Evolutionary conservation across 1,140 invertebrate genomes (phyloP).

Genomic region (Trachelipus rathkii): DNA sequence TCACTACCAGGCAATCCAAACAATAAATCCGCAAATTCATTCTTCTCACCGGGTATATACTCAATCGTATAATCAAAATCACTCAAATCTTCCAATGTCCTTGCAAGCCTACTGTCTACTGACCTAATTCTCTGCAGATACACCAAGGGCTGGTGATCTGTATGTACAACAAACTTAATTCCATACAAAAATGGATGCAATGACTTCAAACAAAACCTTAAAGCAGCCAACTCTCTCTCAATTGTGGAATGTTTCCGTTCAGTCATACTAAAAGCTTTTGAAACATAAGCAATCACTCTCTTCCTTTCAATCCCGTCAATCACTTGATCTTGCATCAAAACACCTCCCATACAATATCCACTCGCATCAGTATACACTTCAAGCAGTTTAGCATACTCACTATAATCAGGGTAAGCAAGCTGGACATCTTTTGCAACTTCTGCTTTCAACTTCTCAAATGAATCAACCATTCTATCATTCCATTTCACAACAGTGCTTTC

Average conservation of each 20-base stretch:
- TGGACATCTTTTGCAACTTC: no score
- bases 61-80: not conserved
- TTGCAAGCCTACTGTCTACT: not conserved
- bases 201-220: not conserved
- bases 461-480: no score
- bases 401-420: no score
- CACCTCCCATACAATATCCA: no score
- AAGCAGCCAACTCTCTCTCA: not conserved
- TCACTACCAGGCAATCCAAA: not conserved
- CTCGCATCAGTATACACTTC: no score
- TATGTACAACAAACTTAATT: conserved; percentile 9
- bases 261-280: no score
- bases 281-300: no score
- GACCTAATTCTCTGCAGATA: not conserved
- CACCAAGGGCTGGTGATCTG: not conserved
- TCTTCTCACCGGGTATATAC: conserved; percentile 8
- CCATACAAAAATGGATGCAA: conserved; percentile 5
- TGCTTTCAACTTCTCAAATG: no score
- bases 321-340: no score
- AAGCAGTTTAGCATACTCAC: no score
- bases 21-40: not conserved
- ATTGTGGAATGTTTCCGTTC: not conserved
- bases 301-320: no score
- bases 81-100: conserved; percentile 16
- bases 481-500: no score